Base-by-base conservation (phyloP, 2,888 invertebrate genomes). In the Metalampra italica region DNA sequence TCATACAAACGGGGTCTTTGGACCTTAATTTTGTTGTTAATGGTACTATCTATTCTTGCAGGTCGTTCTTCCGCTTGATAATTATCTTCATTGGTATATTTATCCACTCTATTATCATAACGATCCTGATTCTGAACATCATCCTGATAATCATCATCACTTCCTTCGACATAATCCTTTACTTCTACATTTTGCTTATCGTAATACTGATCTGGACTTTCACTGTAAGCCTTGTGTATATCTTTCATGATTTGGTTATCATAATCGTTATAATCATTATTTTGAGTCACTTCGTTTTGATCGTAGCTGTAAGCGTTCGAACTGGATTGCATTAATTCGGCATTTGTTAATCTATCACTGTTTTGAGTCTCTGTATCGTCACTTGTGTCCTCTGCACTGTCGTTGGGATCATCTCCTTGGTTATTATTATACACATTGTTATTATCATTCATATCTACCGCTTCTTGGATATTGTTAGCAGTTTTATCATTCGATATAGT, bases 291-390 rank as follows among this genome's bases (percentile, higher is more conserved):
- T 57, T 75, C 65, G 13, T 68, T 68, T 8, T 71, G 60, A n/a
- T 59, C 64, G 53, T 77, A 75, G 37, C 64, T 68, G 41, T 79
- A 78, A 22, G 73, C 56, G 48, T 79, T 76, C 1, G 75, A 74
- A 62, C 78, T 81, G 2, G 77, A 68, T 47, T 82, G 76, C 47
- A 65, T 64, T 22, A 72, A 45, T 60, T 82, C 75, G 43, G 62
- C 58, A 47, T 70, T 72, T 37, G 52, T 58, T 44, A 57, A 66
- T 12, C 62, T 55, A 22, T 22, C 22, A 38, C 51, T 52, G 48
- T 45, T 53, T 52, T 62, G 55, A 60, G 51, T 61, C 15, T 56
- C 51, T 29, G 47, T 48, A 12, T 47, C 46, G 56, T 68, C 59
- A 47, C 56, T 53, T 37, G 50, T 60, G 32, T 68, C 71, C 47